A percentile compares a stretch with the other conserved stretches of the same genome.
Conservation (phyloP, 64 coral and sea anemone genomes). For the Trachythela sp. region DNA sequence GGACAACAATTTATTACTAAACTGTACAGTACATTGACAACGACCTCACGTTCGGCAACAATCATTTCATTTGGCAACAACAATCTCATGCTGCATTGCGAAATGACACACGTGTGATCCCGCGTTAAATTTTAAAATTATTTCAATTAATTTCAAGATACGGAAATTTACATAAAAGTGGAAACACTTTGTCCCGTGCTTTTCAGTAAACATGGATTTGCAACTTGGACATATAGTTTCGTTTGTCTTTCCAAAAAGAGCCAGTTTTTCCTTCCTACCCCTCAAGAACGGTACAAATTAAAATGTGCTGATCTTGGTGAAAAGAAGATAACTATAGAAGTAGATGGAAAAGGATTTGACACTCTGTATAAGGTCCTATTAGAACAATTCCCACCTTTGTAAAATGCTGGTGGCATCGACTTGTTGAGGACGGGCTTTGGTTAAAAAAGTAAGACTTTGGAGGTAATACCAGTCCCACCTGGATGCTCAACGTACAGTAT, state of each 20-base stretch:
- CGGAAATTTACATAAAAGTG: too few species aligned
- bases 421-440: background rate
- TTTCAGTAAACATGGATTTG: background rate
- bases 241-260: background rate
- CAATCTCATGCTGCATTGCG: background rate
- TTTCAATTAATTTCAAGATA: too few species aligned
- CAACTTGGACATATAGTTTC: background rate
- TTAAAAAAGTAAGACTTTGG: background rate
- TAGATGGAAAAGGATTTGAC: background rate
- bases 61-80: background rate
- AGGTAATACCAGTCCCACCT: background rate
- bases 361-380: background rate
- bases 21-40: background rate
- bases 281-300: too few species aligned
- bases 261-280: background rate
- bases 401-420: background rate
- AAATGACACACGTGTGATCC: background rate
- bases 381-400: too few species aligned
- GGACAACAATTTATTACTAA: too few species aligned
- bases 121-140: too few species aligned
- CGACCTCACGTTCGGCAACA: background rate
- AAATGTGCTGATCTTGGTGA: background rate
- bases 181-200: too few species aligned
- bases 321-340: background rate
- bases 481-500: too few species aligned